Percentiles rank a stretch among this genome's conserved stretches.
Evolutionary conservation across 2,113 vertebrate genomes (phyloP).

Genomic region (Brachyistius frenatus): DNA sequence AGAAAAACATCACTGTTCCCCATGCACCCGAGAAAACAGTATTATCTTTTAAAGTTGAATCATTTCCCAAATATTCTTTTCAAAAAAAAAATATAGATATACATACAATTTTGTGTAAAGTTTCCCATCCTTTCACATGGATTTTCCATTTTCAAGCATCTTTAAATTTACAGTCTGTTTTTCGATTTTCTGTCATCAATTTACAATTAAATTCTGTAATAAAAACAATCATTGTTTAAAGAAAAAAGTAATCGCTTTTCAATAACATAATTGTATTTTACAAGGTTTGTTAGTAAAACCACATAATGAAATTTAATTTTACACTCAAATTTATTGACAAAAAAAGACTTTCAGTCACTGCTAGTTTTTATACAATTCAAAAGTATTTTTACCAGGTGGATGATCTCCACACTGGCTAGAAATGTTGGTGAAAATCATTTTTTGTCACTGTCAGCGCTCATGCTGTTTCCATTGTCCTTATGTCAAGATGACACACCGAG

Average conservation of each 20-base stretch:
- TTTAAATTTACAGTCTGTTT: too few species aligned
- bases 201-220: not conserved
- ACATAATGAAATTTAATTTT: not conserved
- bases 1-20: not conserved
- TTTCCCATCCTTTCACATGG: not conserved
- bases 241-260: not conserved
- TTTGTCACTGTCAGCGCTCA: constrained; percentile 26
- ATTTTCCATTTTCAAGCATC: too few species aligned
- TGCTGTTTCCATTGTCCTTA: constrained; percentile 63
- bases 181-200: not conserved
- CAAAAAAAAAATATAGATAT: not conserved
- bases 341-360: not conserved
- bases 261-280: not conserved
- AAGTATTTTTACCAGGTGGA: not conserved
- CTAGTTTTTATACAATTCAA: not conserved
- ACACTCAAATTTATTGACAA: not conserved
- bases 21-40: not conserved
- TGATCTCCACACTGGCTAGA: constrained; percentile 39
- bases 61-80: not conserved
- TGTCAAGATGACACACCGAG: constrained; percentile 74
- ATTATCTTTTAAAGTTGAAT: not conserved
- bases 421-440: constrained; percentile 37
- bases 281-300: not conserved
- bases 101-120: not conserved
- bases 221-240: not conserved